phyloP scores from a whole-genome alignment of 1,140 invertebrate genomes.

The Euwallacea similis region DNA sequence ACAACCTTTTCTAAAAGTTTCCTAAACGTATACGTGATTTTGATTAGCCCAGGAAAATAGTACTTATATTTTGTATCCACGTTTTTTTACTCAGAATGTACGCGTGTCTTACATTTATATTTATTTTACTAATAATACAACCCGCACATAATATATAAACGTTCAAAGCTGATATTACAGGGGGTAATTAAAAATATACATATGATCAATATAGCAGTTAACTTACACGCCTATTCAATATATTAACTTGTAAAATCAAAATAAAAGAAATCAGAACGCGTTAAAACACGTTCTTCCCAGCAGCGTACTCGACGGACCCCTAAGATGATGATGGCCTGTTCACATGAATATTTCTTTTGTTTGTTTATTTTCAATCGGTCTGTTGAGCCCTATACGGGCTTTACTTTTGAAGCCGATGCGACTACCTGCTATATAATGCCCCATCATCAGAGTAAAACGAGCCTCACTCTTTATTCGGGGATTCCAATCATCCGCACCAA shows the following conservation, averaged over 20 bases:
- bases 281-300: constrained; percentile 28
- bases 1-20: too few relatives aligned
- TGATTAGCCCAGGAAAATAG: too few relatives aligned
- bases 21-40: too few relatives aligned
- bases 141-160: too few relatives aligned
- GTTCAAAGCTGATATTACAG: too few relatives aligned
- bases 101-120: too few relatives aligned
- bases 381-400: constrained; percentile 15
- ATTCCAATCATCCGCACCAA: constrained; percentile 11
- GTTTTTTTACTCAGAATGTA: too few relatives aligned
- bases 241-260: neutral
- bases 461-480: constrained; percentile 20
- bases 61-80: too few relatives aligned
- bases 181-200: too few relatives aligned
- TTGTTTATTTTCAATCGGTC: constrained; percentile 32
- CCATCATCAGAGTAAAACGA: constrained; percentile 11
- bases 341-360: constrained; percentile 25
- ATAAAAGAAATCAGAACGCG: constrained; percentile 18
- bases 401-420: constrained; percentile 15
- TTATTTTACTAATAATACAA: too few relatives aligned
- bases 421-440: constrained; percentile 30
- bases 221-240: too few relatives aligned
- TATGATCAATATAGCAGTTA: too few relatives aligned
- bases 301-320: constrained; percentile 10
- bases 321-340: constrained; percentile 22